Conservation (phyloP, 2,113 vertebrate species). For the Oreotragus oreotragus region DNA sequence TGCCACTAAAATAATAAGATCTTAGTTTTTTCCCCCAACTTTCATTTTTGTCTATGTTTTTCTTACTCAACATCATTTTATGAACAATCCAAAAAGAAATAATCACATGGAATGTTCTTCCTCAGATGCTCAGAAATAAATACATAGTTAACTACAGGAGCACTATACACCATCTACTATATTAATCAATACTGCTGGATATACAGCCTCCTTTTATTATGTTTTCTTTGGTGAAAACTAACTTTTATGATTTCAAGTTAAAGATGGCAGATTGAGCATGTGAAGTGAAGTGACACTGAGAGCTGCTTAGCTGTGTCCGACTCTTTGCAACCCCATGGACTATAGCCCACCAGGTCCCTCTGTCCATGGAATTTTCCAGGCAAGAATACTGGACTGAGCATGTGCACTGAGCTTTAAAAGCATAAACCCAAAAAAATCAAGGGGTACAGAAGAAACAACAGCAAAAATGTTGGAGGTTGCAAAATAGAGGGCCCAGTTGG, state of each 20-base stretch:
- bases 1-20: not conserved
- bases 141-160: not conserved
- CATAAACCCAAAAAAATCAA: slow-evolving; percentile 5
- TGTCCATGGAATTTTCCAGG: not conserved
- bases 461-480: not conserved
- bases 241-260: slow-evolving; percentile 6
- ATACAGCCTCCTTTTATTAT: not conserved
- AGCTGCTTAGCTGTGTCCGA: not conserved
- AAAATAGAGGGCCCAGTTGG: not conserved
- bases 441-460: not conserved
- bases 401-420: not conserved
- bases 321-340: not conserved
- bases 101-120: not conserved
- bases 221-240: slow-evolving; percentile 15
- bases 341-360: not conserved
- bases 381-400: not conserved
- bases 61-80: not conserved
- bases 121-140: not conserved
- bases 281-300: not conserved
- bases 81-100: not conserved
- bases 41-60: not conserved
- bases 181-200: not conserved
- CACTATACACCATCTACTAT: not conserved
- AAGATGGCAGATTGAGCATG: not conserved
- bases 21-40: not conserved